Evolutionary conservation across 2,888 invertebrate species (phyloP), one percentile per base, ranked within the genome.

Genomic region (Sarcophaga rosellei): DNA sequence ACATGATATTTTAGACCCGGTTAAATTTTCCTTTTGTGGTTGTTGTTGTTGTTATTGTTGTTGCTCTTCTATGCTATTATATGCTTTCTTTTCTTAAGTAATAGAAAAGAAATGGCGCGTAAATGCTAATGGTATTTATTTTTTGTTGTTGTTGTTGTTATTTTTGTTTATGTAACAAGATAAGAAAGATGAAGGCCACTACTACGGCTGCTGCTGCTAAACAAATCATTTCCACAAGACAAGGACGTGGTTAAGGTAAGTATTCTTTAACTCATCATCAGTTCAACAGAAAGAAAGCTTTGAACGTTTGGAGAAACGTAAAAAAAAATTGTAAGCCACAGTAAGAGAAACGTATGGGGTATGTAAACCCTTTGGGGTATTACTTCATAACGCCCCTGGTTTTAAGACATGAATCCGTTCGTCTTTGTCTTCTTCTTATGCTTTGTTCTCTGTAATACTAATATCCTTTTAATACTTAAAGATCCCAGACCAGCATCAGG

Each of bases 401-500:
- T 63, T 25, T 25, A 53, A 53, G 17, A 4, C 4, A 10, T 53
- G 5, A 11, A 25, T 25, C 6, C 17, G 17, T 63, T 17, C 5
- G 25, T 25, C 6, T 25, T 63, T 2, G 3, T 25, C 35, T 10
- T 2, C 3, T 35, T 35, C 53, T 2, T 69, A 25, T 35, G 17
- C 25, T 70, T 11, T 10, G 45, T 20, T 61, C 20, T 68, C 68
- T 15, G 17, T 57, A 62, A 69, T 81, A 69, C 21, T 69, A 75
- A 62, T 57, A 81, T 69, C 53, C 65, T 65, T 72, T 76, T 59
- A 77, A 63, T 23, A 12, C 17, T 59, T 69, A 21, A 44, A 83
- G 61, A 47, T 11, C 47, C 66, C 21, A 65, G 25, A 73, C 68
- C 78, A 83, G 73, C 78, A 83, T 78, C 68, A 78, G 78, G 83